Evolutionary conservation across 2,797 vertebrate species (phyloP), one percentile per base, ranked within the genome.

Genomic region (Tokudaia muenninki): DNA sequence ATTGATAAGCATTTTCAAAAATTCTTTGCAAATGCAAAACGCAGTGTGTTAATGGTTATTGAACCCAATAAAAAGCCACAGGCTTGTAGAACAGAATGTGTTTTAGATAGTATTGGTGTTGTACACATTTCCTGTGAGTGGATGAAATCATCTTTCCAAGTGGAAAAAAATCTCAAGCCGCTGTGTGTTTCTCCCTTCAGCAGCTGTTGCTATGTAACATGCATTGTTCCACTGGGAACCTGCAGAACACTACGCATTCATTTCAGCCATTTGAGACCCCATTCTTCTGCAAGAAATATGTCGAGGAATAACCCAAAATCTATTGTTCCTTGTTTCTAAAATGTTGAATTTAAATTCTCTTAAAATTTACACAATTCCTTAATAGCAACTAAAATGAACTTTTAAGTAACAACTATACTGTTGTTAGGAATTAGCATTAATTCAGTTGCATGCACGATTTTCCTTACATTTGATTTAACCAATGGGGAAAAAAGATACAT

Each of bases 181-280:
- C 52, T 97, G 89, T 96, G 81, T 65, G 93, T 61, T 24, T 81
- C 93, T 80, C 91, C 97, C 52, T 5, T 97, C 94, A 95, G 96
- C 96, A 98, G 97, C 97, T 96, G 97, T 97, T 98, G 92, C 96
- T 96, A 1, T 94, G 92, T 96, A 95, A 96, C 97, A 95, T 50
- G 4, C 63, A 89, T 91, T 78, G 74, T 95, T 94, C 97, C 96
- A 92, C 3, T 77, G 97, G 97, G 97, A 98, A 97, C 44, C 47
- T 88, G 86, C 78, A 83, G 97, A 97, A 98, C 97, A 97, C 24
- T 92, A 50, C 75, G 88, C n/a, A 1, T 97, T 94, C 44, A 4
- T 95, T 94, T 96, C 31, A 94, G 67, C 82, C 97, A 94, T 97
- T 90, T 89, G 84, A 97, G 94, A 95, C 83, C 87, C 37, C 65